phyloP scores from a whole-genome alignment of 2,888 invertebrate genomes.

The Biston betularia region DNA sequence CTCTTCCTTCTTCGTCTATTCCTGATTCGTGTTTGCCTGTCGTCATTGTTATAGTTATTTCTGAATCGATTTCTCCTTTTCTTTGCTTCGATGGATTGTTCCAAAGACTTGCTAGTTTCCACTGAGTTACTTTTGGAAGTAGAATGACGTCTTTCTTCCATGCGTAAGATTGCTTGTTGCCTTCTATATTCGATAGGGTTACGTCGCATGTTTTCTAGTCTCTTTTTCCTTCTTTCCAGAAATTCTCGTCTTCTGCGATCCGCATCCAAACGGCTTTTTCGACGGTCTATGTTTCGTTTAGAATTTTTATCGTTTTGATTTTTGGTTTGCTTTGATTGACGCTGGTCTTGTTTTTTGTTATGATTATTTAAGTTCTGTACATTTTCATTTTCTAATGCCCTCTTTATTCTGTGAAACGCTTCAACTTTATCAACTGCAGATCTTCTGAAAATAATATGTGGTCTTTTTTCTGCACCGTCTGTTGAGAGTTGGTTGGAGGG shows the following conservation, averaged over 20 bases:
- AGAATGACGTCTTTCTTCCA: conserved; percentile 65
- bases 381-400: conserved; percentile 60
- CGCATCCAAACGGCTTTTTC: conserved; percentile 85
- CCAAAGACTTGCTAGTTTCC: conserved; percentile 67
- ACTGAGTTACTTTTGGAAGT: conserved; percentile 64
- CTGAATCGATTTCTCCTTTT: conserved; percentile 60
- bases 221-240: conserved; percentile 69
- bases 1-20: conserved; percentile 72
- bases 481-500: conserved; percentile 86
- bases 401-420: conserved; percentile 72
- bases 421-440: conserved; percentile 86
- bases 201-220: conserved; percentile 70
- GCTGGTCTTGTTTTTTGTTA: conserved; percentile 73
- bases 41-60: conserved; percentile 50
- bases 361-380: conserved; percentile 69
- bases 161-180: conserved; percentile 65
- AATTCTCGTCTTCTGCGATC: conserved; percentile 74
- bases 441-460: conserved; percentile 89
- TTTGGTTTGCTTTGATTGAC: conserved; percentile 6
- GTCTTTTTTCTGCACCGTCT: conserved; percentile 77
- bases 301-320: conserved; percentile 57
- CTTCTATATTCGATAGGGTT: conserved; percentile 76
- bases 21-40: conserved; percentile 63
- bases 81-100: conserved; percentile 49
- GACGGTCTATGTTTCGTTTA: conserved; percentile 73